Conservation (phyloP, 1,140 invertebrate species). For the Megalonaias nervosa region DNA sequence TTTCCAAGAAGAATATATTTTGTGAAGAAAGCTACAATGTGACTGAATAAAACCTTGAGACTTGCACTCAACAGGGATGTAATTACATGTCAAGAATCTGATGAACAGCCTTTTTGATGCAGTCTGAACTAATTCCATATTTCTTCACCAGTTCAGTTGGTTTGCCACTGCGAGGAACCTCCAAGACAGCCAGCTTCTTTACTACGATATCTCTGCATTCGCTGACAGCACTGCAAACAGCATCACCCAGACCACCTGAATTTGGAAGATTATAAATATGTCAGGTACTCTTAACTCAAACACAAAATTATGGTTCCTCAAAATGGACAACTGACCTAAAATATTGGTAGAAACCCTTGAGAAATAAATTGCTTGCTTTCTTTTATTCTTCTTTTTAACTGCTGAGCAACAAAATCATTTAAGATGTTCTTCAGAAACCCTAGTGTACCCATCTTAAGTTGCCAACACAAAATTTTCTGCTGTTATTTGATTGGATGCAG, state of each 20-base stretch:
- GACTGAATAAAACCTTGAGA: too few species aligned
- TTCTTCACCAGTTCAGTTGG: slow-evolving; percentile 86
- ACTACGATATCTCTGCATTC: slow-evolving; percentile 83
- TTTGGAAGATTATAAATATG: slow-evolving; percentile 20
- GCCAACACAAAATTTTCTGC: too few species aligned
- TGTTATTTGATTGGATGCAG: too few species aligned
- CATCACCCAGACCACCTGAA: slow-evolving; percentile 94
- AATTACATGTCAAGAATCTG: too few species aligned
- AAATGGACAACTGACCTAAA: background rate
- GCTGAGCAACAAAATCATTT: background rate
- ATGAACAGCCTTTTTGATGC: slow-evolving; percentile 82
- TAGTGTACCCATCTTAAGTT: too few species aligned
- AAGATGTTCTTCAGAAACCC: background rate
- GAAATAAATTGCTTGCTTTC: background rate
- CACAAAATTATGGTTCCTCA: background rate
- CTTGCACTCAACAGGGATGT: too few species aligned
- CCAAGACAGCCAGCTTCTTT: slow-evolving; percentile 87
- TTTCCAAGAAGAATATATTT: too few species aligned
- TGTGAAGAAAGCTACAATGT: too few species aligned
- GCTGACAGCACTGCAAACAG: slow-evolving; percentile 87
- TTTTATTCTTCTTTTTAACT: background rate
- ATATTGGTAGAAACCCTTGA: background rate
- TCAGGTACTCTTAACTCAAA: background rate
- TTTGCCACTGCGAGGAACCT: slow-evolving; percentile 93
- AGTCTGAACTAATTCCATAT: slow-evolving; percentile 89